phyloP scores from a whole-genome alignment of 2,888 invertebrate genomes.

The Scaptomyza parva region DNA sequence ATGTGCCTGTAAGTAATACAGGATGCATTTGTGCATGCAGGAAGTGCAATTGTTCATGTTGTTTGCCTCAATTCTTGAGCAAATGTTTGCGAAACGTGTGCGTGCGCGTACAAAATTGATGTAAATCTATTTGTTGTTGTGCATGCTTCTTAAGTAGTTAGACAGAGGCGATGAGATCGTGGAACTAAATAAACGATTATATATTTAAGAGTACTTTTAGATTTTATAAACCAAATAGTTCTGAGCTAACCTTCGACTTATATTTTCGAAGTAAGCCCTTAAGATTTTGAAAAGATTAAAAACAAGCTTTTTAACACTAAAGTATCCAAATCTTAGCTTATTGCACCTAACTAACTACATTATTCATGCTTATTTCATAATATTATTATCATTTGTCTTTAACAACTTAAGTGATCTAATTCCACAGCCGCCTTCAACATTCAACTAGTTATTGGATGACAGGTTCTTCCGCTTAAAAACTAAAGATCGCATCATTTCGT shows the following conservation, averaged over 20 bases:
- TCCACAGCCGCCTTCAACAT: neutral
- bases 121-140: slow-evolving; percentile 25
- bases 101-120: slow-evolving; percentile 20
- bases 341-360: neutral
- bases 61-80: slow-evolving; percentile 20
- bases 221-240: too few species aligned
- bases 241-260: too few species aligned
- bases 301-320: too few species aligned
- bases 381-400: neutral
- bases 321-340: too few species aligned
- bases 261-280: too few species aligned
- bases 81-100: slow-evolving; percentile 68
- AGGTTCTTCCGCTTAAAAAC: slow-evolving; percentile 25
- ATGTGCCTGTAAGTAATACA: slow-evolving; percentile 57
- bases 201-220: too few species aligned
- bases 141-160: neutral
- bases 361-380: neutral
- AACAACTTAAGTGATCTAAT: slow-evolving; percentile 2
- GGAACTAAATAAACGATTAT: too few species aligned
- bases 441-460: slow-evolving; percentile 18
- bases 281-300: too few species aligned
- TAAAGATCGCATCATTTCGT: slow-evolving; percentile 18
- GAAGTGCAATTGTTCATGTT: slow-evolving; percentile 67
- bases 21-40: slow-evolving; percentile 57
- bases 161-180: neutral